Evolutionary conservation across 2,888 invertebrate genomes (phyloP), one percentile per base, ranked within the genome.

Genomic region (Fragum whitleyi): DNA sequence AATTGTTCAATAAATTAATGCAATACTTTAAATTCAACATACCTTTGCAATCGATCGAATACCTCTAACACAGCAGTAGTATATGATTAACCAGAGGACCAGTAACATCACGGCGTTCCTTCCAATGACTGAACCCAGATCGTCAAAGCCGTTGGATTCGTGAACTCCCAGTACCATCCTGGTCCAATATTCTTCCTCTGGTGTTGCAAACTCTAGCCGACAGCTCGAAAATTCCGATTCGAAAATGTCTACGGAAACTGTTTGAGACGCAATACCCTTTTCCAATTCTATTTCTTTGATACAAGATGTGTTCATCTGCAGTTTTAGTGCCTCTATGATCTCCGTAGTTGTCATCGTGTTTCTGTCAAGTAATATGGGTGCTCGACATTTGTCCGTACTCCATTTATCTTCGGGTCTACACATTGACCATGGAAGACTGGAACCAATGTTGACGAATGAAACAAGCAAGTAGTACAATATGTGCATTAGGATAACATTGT

Each of bases 31-130:
- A n/a, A 42, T 42, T 23, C 5, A 42, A 61, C 68, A 16, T 61
- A 76, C 80, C 76, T 73, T 75, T 2, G 76, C 72, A n/a, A 80
- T 72, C 2, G 75, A 76, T 5, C 73, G 53, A 28, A 76, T 75
- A 2, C 80, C 80, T 21, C 69, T 21, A 0, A 80, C 11, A 53
- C 75, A 76, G 51, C 80, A 76, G 26, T 75, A 71, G 51, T 47
- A 75, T 21, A 79, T 65, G 9, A 79, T 23, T 1, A 74, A 7
- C 79, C 79, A 79, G 11, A 57, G 61, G 0, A 68, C 14, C 3
- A 79, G 23, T 9, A 79, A 51, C n/a, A 70, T 29, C 16, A 75
- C 6, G 0, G 59, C 61, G 36, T 79, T 79, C 61, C 79, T 28
- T 0, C 70, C 67, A 47, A 59, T 53, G 0, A 80, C 51, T 2